Evolutionary conservation across 2,888 invertebrate species (phyloP).

Genomic region (Ophion obscuratus): DNA sequence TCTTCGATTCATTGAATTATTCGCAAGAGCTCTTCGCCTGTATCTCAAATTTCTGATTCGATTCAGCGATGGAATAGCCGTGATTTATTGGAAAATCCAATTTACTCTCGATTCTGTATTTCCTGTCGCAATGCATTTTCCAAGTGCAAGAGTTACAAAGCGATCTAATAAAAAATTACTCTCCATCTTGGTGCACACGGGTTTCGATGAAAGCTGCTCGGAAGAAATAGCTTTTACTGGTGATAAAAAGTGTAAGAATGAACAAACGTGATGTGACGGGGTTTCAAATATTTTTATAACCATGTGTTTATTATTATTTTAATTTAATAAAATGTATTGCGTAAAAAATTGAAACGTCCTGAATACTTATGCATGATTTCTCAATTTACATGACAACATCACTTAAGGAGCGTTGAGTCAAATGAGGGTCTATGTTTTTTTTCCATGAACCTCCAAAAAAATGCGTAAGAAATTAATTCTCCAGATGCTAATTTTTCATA

Average conservation of each 20-base stretch:
- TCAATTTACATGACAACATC: neutral
- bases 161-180: neutral
- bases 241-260: neutral
- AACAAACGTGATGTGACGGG: neutral
- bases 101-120: slow-evolving; percentile 5
- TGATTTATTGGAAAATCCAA: slow-evolving; percentile 26
- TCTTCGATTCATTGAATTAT: slow-evolving; percentile 36
- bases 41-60: slow-evolving; percentile 16
- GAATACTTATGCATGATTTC: no score
- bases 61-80: slow-evolving; percentile 4
- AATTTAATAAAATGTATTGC: no score
- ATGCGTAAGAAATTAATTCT: no score
- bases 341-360: no score
- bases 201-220: neutral
- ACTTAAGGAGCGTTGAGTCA: no score
- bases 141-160: neutral
- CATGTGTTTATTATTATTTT: no score
- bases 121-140: neutral
- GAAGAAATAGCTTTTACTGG: neutral
- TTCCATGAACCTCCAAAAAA: no score
- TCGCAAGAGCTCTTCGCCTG: slow-evolving; percentile 25
- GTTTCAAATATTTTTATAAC: no score
- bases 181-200: neutral
- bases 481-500: no score
- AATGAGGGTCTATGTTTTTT: no score